Conservation (phyloP, 2,888 invertebrate genomes). For the Eucera pruinosa region DNA sequence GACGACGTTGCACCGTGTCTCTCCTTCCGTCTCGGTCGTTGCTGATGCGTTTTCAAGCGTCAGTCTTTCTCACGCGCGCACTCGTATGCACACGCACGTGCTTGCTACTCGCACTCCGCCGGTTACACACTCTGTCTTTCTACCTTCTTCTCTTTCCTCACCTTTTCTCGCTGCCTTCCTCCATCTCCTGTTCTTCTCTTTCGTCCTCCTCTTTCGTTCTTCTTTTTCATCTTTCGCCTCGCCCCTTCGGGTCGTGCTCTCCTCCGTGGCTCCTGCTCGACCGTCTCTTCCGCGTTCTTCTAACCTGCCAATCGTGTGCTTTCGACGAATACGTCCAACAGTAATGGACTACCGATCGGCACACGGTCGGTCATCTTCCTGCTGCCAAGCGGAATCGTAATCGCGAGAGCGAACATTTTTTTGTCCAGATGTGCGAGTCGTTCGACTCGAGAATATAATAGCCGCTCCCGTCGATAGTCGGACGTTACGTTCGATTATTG, state of each 20-base stretch:
- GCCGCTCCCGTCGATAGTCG: background rate
- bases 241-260: conserved; percentile 35
- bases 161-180: background rate
- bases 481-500: conserved; percentile 30
- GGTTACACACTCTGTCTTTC: conserved; percentile 15
- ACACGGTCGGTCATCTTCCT: conserved; percentile 23
- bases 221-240: conserved; percentile 38
- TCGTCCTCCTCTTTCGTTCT: background rate
- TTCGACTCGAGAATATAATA: background rate
- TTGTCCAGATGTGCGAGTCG: background rate
- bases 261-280: conserved; percentile 17
- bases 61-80: conserved; percentile 53
- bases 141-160: conserved; percentile 23
- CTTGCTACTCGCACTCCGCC: conserved; percentile 27
- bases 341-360: conserved; percentile 56
- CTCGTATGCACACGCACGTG: conserved; percentile 49
- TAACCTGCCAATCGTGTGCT: conserved; percentile 58
- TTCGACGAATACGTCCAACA: conserved; percentile 60
- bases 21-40: conserved; percentile 5
- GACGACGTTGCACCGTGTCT: conserved; percentile 1
- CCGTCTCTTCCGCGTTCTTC: conserved; percentile 72
- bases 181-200: conserved; percentile 3
- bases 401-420: conserved; percentile 10
- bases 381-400: conserved; percentile 43
- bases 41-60: conserved; percentile 32